Conservation (phyloP, 2,888 invertebrate genomes). For the Nomada fabriciana region DNA sequence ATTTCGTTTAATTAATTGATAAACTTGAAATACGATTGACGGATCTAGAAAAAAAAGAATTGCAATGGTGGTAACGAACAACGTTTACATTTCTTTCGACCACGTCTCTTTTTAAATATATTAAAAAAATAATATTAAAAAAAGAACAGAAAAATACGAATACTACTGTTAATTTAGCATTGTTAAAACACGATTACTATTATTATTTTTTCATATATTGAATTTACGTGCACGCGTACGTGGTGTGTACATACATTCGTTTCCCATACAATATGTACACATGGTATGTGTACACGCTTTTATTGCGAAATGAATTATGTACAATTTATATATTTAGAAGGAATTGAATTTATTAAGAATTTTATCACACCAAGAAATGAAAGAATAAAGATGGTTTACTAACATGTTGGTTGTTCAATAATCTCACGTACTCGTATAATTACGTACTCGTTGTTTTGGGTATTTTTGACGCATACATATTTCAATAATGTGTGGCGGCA, state of each 20-base stretch:
- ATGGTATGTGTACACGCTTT: slow-evolving; percentile 46
- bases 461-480: no score
- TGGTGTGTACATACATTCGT: slow-evolving; percentile 45
- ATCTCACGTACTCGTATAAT: slow-evolving; percentile 9
- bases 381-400: slow-evolving; percentile 70
- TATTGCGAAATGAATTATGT: slow-evolving; percentile 48
- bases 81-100: slow-evolving; percentile 37
- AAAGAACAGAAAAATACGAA: neutral
- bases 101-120: slow-evolving; percentile 8
- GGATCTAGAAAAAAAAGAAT: neutral
- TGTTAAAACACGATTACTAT: slow-evolving; percentile 24
- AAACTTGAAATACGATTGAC: slow-evolving; percentile 10
- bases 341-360: slow-evolving; percentile 72
- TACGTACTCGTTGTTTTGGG: no score
- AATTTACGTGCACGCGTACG: slow-evolving; percentile 7
- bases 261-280: slow-evolving; percentile 32
- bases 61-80: slow-evolving; percentile 21
- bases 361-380: slow-evolving; percentile 63
- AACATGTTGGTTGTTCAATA: slow-evolving; percentile 39
- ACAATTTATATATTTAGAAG: slow-evolving; percentile 61
- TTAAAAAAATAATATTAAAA: neutral
- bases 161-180: slow-evolving; percentile 25
- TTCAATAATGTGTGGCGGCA: no score
- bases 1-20: slow-evolving; percentile 42
- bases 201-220: slow-evolving; percentile 38